Percentiles rank a stretch among this genome's conserved stretches.
These are phyloP conservation scores for Labeo catla DNA, from an alignment of 2,113 vertebrate species.

Conservation along the genomic window DNA sequence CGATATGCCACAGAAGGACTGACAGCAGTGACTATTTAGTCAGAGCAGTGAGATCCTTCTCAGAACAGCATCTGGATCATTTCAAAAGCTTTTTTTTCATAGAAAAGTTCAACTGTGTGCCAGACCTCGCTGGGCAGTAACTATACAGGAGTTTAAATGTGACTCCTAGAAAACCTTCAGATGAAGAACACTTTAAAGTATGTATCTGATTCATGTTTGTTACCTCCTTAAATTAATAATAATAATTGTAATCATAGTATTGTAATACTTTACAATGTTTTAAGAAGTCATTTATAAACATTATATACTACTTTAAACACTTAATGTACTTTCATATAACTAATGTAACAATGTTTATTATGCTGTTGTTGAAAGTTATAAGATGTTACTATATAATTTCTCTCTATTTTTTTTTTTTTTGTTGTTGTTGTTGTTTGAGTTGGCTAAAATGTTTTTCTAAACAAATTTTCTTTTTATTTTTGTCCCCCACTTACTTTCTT, in stretches of 20 bases:
- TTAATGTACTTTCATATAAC: not conserved
- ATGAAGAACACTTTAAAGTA: not conserved
- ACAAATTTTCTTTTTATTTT: not conserved
- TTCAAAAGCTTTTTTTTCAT: not conserved
- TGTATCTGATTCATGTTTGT: not conserved
- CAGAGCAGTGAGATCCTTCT: not conserved
- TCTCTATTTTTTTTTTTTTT: not conserved
- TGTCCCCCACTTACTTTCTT: not conserved
- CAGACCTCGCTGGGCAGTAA: constrained; percentile 7
- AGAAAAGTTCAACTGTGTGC: not conserved
- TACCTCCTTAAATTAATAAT: not conserved
- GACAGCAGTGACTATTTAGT: not conserved
- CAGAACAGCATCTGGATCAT: not conserved
- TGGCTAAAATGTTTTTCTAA: not conserved
- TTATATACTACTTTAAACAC: not conserved
- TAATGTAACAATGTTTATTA: not conserved
- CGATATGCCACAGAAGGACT: constrained; percentile 23
- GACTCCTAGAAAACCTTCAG: not conserved
- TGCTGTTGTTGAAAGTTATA: not conserved
- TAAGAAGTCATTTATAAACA: not conserved
- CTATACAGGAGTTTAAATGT: constrained; percentile 35
- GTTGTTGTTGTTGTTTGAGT: no score
- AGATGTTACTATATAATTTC: not conserved
- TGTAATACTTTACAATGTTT: no score
- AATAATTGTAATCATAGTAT: no score